Evolutionary conservation across 2,888 invertebrate species (phyloP), one percentile per base, ranked within the genome.

Genomic region (Perizoma affinitatum): DNA sequence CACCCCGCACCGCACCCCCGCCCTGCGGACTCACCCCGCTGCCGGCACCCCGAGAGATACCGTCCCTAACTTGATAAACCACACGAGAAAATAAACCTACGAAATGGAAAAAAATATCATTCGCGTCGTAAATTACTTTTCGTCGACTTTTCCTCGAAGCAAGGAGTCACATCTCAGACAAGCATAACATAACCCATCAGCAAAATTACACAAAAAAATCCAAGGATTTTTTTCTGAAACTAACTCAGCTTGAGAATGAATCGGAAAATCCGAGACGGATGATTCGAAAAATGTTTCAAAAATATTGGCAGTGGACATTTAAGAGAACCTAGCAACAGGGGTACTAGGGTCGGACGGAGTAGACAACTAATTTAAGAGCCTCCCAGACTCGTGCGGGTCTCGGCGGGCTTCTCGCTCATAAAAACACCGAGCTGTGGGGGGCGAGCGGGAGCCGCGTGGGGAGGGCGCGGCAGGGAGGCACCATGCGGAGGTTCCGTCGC

Each of bases 401-500:
- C 87, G 80, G 71, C 80, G 83, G 89, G 78, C 80, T 87, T 80
- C 83, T 84, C 79, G 83, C 82, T 85, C 88, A 87, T 90, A 91
- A 91, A 91, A 90, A 88, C 84, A 81, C 75, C 79, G 79, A 84
- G 82, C 83, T 75, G 82, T 75, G 68, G 83, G 81, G 83, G 83
- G 84, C 75, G 83, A 82, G 76, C 78, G 82, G 90, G 87, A 73
- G 86, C 68, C 70, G 75, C 73, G 77, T 79, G 81, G 86, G 75
- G 78, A 78, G 85, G 80, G 86, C 74, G 74, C 73, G 68, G 52
- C 68, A 69, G 70, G 87, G 84, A 83, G 88, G 86, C 76, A 82
- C 88, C 90, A 89, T 91, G 92, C 92, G 88, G 92, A 86, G 91
- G 91, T 90, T 86, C 90, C 86, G 83, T 90, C 89, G 89, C 88